A percentile compares a stretch with the other conserved stretches of the same genome.
Conservation (phyloP, 1,140 invertebrate species). For the Tetramorium parvispinum region DNA sequence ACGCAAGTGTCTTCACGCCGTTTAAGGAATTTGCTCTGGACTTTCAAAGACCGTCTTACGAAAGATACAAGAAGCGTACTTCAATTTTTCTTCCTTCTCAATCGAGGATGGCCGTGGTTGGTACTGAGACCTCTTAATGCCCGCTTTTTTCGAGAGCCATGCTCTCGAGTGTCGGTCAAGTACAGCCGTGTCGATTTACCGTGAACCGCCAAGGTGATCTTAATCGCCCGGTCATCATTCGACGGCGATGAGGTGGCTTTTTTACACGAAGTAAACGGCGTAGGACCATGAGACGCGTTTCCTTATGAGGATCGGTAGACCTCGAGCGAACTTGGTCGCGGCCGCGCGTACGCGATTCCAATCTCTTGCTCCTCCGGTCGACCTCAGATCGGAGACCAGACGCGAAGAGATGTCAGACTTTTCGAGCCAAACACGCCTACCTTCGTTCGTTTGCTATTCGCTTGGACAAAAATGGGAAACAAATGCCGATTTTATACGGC, state of each 20-base stretch:
- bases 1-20: not conserved
- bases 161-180: constrained; percentile 25
- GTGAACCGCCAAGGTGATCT: constrained; percentile 49
- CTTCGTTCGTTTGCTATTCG: not conserved
- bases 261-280: constrained; percentile 71
- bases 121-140: not conserved
- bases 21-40: not conserved
- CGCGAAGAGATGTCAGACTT: not conserved
- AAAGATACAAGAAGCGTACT: not conserved
- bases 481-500: no score
- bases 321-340: constrained; percentile 55
- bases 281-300: constrained; percentile 58
- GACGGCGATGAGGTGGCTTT: constrained; percentile 63
- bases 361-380: constrained; percentile 27
- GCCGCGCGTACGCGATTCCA: constrained; percentile 21
- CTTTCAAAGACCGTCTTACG: not conserved
- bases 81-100: not conserved
- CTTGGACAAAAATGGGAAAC: not conserved
- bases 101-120: not conserved
- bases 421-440: not conserved
- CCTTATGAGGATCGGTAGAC: constrained; percentile 72
- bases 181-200: not conserved
- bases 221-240: constrained; percentile 54
- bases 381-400: not conserved
- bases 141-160: not conserved